Percentiles rank a stretch among this genome's conserved stretches.
phyloP scores from a whole-genome alignment of 2,888 invertebrate species.

The Zygogramma bicolorata region DNA sequence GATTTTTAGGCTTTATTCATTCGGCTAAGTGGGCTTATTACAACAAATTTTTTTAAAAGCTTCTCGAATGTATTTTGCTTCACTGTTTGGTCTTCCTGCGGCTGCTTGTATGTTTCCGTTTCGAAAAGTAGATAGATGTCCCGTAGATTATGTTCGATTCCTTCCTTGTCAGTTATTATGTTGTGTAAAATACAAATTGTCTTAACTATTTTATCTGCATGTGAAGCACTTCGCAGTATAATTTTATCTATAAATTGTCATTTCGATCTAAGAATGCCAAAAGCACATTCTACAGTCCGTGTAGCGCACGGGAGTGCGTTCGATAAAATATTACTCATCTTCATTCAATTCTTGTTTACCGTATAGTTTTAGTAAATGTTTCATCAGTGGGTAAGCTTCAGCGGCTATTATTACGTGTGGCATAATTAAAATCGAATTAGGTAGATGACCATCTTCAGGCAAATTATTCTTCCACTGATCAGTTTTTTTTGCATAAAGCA shows the following conservation, averaged over 20 bases:
- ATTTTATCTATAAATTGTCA: conserved; percentile 36
- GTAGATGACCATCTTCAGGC: conserved; percentile 38
- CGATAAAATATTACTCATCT: neutral
- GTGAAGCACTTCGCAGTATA: conserved; percentile 22
- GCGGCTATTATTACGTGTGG: conserved; percentile 47
- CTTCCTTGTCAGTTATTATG: conserved; percentile 29
- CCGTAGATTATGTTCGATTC: conserved; percentile 28
- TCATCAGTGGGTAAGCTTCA: conserved; percentile 6
- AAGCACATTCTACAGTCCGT: conserved; percentile 59
- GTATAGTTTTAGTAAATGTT: conserved; percentile 45
- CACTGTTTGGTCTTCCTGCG: conserved; percentile 25
- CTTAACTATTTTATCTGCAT: conserved; percentile 35
- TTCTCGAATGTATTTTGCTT: conserved; percentile 29
- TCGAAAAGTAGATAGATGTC: neutral
- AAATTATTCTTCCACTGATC: conserved; percentile 14
- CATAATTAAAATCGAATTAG: conserved; percentile 36
- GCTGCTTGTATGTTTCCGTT: conserved; percentile 9
- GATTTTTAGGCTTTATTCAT: too few species aligned
- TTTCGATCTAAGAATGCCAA: conserved; percentile 38
- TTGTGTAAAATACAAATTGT: conserved; percentile 18
- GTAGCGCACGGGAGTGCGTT: conserved; percentile 16
- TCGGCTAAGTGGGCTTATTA: neutral
- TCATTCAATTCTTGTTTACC: conserved; percentile 16
- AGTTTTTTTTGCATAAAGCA: conserved; percentile 32
- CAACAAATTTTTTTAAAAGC: conserved; percentile 14